Base-by-base conservation (phyloP, 1,140 invertebrate genomes). In the Papilio glaucus region DNA sequence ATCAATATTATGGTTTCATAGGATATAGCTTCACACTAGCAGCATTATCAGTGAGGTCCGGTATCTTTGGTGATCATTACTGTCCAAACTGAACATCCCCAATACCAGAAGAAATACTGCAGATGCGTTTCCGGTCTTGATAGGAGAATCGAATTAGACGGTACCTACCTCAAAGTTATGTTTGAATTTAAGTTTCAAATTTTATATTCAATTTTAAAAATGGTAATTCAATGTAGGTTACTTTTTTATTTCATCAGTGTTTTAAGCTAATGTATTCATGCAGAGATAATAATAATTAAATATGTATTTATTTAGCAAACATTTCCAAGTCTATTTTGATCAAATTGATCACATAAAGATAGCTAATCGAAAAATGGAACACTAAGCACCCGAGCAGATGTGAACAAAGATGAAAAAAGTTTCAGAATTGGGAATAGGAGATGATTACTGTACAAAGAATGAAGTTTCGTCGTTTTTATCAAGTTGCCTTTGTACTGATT, bases 341-440 rank as follows among this genome's bases (percentile, higher is more conserved):
- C 49, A 57, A 65, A 65, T 65, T 39, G n/a, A 6, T 65, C 12
- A 3, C 33, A 65, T 37, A 45, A 68, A 45, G 38, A 45, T 29
- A 45, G 65, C 38, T 68, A 87, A 86, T 86, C 73, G 83, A 85
- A 85, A 84, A 73, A 81, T 73, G 72, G 75, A 71, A 72, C 72
- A 53, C 71, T 77, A 83, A 84, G 80, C 79, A 76, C 68, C 77
- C 78, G 80, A 85, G 79, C 85, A 85, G 85, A 86, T 83, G 83
- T 87, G 88, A 86, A 90, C 84, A 86, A 83, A 92, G 85, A 92
- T 92, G 90, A 92, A 92, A 92, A 92, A 84, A 84, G 82, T 84
- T 84, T 79, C 61, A 73, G 78, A 80, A 82, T 79, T 77, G 77
- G 74, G 76, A 80, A 79, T 76, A 72, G 76, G 74, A 78, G 77